Conservation (phyloP, 2,113 vertebrate genomes). For the Urocynchramus pylzowi region DNA sequence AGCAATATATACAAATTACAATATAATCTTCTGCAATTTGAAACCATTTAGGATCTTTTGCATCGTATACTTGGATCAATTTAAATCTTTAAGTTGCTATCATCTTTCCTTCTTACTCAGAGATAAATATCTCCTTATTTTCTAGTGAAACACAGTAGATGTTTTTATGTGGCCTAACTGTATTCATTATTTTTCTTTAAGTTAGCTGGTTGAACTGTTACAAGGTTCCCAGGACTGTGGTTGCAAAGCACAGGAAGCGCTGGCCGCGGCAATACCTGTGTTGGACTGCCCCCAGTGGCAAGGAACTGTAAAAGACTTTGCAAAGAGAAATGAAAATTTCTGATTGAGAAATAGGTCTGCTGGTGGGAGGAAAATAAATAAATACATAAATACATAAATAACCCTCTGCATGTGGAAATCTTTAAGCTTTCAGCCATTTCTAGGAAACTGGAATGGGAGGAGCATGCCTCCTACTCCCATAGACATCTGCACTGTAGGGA, state of each 20-base stretch:
- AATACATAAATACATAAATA: not conserved
- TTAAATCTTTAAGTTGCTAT: slow-evolving; percentile 57
- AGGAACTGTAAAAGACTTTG: not conserved
- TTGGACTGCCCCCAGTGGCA: slow-evolving; percentile 51
- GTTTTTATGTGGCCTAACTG: not conserved
- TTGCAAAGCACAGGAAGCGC: not conserved
- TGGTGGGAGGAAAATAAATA: not conserved
- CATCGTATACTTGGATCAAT: slow-evolving; percentile 53
- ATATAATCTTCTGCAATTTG: slow-evolving; percentile 62
- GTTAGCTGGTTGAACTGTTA: not conserved
- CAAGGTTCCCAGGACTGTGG: not conserved
- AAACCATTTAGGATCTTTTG: slow-evolving; percentile 62
- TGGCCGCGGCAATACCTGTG: not conserved
- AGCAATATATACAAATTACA: slow-evolving; percentile 67
- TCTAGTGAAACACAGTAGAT: not conserved
- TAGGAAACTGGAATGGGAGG: slow-evolving; percentile 30
- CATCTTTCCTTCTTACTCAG: slow-evolving; percentile 37
- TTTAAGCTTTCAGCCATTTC: slow-evolving; percentile 23
- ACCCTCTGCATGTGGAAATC: not conserved
- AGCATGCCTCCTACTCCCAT: not conserved
- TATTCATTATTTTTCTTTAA: not conserved
- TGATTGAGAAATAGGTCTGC: slow-evolving; percentile 8
- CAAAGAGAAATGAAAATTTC: not conserved
- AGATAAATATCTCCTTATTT: slow-evolving; percentile 35
- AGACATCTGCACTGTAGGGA: not conserved